A percentile compares a stretch with the other conserved stretches of the same genome.
Evolutionary conservation across 2,113 vertebrate species (phyloP).

Genomic region (Podocnemis expansa): DNA sequence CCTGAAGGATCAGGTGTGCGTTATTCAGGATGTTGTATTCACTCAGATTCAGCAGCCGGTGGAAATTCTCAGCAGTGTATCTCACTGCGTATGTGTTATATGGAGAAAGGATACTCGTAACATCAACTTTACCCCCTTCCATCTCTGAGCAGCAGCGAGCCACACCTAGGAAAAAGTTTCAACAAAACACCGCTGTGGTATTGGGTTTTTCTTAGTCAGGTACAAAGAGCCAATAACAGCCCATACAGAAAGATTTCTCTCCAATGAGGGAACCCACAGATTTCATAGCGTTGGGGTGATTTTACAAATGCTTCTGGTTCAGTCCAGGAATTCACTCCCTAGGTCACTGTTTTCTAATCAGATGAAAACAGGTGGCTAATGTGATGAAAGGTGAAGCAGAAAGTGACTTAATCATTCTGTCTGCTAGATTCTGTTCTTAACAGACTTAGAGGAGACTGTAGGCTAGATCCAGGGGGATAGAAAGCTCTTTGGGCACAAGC

Average conservation of each 20-base stretch:
- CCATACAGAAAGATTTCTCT: background rate
- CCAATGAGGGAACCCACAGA: background rate
- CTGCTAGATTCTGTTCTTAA: background rate
- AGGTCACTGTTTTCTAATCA: fast-evolving
- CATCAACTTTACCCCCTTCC: constrained; percentile 74
- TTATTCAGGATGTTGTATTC: constrained; percentile 84
- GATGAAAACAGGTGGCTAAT: background rate
- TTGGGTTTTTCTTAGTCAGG: fast-evolving
- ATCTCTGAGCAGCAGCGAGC: constrained; percentile 76
- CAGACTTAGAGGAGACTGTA: too few species aligned
- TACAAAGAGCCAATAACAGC: background rate
- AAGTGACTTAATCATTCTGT: background rate
- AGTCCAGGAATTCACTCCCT: background rate
- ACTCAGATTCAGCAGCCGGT: constrained; percentile 74
- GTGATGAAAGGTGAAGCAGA: background rate
- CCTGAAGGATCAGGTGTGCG: constrained; percentile 72
- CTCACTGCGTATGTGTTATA: constrained; percentile 78
- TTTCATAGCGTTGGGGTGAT: background rate
- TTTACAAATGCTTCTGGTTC: background rate
- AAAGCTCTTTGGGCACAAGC: too few species aligned
- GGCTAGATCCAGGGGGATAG: too few species aligned
- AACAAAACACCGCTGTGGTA: background rate
- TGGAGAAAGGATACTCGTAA: constrained; percentile 71
- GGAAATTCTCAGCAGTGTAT: constrained; percentile 72
- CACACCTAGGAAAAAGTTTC: constrained; percentile 67